Percentiles rank a stretch among this genome's conserved stretches.
Evolutionary conservation across 2,113 vertebrate genomes (phyloP).

Genomic region (Thalassarche chlororhynchos): DNA sequence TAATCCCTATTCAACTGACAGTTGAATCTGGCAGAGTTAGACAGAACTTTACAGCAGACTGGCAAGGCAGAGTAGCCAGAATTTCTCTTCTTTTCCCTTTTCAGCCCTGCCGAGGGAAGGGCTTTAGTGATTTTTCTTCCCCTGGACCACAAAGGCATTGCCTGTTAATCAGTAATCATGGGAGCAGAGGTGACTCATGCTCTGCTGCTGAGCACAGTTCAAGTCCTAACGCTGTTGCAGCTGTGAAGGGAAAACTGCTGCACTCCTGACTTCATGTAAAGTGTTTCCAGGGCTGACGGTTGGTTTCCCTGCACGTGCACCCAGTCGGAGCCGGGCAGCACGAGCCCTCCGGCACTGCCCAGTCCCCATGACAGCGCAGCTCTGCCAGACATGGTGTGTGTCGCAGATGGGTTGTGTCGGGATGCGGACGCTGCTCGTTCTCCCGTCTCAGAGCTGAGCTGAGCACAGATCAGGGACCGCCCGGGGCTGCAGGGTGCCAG

Average conservation of each 20-base stretch:
- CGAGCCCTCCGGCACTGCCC: rapidly evolving
- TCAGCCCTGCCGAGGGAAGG: not conserved
- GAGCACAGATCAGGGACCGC: not conserved
- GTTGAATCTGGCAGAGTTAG: not conserved
- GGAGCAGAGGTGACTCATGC: not conserved
- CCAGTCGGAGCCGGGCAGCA: rapidly evolving
- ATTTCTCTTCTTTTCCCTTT: not conserved
- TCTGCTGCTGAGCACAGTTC: not conserved
- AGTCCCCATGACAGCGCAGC: rapidly evolving
- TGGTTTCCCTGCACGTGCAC: not conserved
- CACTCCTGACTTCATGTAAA: rapidly evolving
- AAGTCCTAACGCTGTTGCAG: rapidly evolving
- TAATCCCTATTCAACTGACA: not conserved
- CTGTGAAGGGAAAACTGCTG: not conserved
- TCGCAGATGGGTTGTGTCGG: rapidly evolving
- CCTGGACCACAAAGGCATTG: not conserved
- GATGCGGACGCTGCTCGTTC: rapidly evolving
- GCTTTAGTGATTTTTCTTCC: not conserved
- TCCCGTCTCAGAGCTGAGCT: not conserved
- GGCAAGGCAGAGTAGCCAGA: not conserved
- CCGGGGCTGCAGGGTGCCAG: not conserved
- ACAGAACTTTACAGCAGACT: not conserved
- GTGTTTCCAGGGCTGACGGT: not conserved
- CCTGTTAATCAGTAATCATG: not conserved
- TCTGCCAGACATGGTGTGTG: not conserved